These are phyloP conservation scores for Eupithecia tripunctaria DNA, from an alignment of 2,888 invertebrate species.

Conservation along the genomic window DNA sequence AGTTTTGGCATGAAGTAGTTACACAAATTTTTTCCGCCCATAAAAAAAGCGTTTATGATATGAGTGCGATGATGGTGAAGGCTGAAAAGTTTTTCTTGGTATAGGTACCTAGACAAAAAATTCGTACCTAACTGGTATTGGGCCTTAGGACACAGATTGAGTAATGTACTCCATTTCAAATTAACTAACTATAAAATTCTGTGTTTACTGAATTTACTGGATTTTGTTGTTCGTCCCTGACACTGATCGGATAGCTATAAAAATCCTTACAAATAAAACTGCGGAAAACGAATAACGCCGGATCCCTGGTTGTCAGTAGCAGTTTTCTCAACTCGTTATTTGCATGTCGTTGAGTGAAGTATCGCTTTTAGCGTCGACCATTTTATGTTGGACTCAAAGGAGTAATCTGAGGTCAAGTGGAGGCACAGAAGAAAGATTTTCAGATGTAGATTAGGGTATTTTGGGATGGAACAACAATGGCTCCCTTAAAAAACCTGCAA, in stretches of 20 bases:
- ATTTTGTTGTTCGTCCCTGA: background rate
- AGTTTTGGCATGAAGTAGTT: no score
- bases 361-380: conserved; percentile 16
- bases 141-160: no score
- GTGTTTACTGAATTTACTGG: no score
- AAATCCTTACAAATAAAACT: conserved; percentile 29
- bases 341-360: conserved; percentile 22
- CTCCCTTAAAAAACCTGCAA: no score
- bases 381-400: conserved; percentile 8
- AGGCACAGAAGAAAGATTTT: background rate
- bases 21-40: no score
- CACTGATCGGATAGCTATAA: background rate
- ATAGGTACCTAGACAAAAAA: no score
- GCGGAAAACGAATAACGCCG: conserved; percentile 39
- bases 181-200: no score
- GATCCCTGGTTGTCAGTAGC: conserved; percentile 36
- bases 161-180: no score
- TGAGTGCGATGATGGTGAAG: no score
- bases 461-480: background rate
- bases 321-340: conserved; percentile 26
- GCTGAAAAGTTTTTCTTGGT: no score
- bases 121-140: no score
- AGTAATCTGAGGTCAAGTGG: conserved; percentile 5
- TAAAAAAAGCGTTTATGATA: no score
- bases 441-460: background rate